These are phyloP conservation scores for Aythya baeri DNA, from an alignment of 2,113 vertebrate genomes.

Conservation along the genomic window DNA sequence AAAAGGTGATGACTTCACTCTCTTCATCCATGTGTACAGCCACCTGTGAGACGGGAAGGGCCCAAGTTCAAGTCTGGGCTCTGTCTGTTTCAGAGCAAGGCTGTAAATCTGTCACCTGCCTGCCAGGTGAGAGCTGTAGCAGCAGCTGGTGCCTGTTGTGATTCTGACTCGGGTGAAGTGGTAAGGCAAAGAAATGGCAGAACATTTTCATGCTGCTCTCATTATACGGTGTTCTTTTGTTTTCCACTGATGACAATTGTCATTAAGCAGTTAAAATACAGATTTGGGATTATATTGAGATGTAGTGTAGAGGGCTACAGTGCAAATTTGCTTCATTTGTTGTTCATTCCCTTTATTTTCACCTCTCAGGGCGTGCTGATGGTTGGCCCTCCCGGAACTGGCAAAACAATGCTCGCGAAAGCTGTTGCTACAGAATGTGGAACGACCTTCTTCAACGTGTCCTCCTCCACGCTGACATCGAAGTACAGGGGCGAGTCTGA, in stretches of 20 bases:
- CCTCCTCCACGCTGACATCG: constrained; percentile 83
- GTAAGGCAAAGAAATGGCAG: background rate
- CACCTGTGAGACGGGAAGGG: background rate
- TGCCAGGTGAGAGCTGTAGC: background rate
- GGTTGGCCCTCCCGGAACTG: constrained; percentile 87
- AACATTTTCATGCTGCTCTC: background rate
- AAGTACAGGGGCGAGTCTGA: constrained; percentile 87
- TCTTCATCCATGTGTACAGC: background rate
- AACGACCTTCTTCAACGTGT: constrained; percentile 85
- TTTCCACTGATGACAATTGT: background rate
- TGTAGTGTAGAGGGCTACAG: background rate
- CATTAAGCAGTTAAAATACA: background rate
- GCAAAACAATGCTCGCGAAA: constrained; percentile 87
- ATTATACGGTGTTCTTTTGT: background rate
- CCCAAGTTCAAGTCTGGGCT: background rate
- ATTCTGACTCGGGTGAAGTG: background rate
- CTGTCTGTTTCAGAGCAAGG: background rate
- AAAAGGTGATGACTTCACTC: background rate
- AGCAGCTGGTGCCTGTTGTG: background rate
- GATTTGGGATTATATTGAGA: background rate
- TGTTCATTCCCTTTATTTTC: background rate
- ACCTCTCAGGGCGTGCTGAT: constrained; percentile 81
- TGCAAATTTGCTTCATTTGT: background rate
- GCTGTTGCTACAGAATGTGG: constrained; percentile 85
- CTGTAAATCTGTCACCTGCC: background rate